Evolutionary conservation across 2,888 invertebrate genomes (phyloP).

Genomic region (Therioaphis trifolii): DNA sequence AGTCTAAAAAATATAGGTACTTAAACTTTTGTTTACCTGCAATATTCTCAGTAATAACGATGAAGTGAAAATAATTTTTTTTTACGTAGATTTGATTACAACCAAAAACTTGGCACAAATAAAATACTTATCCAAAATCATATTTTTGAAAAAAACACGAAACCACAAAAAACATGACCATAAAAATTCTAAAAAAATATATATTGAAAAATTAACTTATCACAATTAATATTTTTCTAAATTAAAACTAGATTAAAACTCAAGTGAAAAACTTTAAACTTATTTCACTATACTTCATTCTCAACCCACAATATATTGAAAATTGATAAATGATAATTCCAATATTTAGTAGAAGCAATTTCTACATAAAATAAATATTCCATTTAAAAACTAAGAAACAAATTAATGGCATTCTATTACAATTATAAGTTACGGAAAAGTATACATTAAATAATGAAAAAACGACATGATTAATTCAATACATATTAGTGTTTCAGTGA

Average conservation of each 20-base stretch:
- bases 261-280: slow-evolving; percentile 56
- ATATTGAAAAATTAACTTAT: slow-evolving; percentile 43
- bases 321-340: not conserved
- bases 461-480: not conserved
- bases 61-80: slow-evolving; percentile 60
- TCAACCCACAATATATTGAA: slow-evolving; percentile 16
- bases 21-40: slow-evolving; percentile 61
- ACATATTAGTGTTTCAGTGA: not conserved
- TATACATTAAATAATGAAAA: too few relatives aligned
- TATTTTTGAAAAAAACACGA: slow-evolving; percentile 50
- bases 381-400: not conserved
- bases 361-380: not conserved
- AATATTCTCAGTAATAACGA: slow-evolving; percentile 60
- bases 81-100: slow-evolving; percentile 56
- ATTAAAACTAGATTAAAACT: slow-evolving; percentile 52
- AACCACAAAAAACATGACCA: slow-evolving; percentile 47
- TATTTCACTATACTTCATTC: slow-evolving; percentile 36
- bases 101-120: slow-evolving; percentile 50
- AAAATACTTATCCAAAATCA: slow-evolving; percentile 52
- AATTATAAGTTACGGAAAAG: not conserved
- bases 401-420: not conserved
- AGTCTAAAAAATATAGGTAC: slow-evolving; percentile 52
- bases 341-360: not conserved
- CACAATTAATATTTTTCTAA: slow-evolving; percentile 45
- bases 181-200: slow-evolving; percentile 42